Evolutionary conservation across 2,797 vertebrate genomes (phyloP), one percentile per base, ranked within the genome.

Genomic region (Pipistrellus kuhlii): DNA sequence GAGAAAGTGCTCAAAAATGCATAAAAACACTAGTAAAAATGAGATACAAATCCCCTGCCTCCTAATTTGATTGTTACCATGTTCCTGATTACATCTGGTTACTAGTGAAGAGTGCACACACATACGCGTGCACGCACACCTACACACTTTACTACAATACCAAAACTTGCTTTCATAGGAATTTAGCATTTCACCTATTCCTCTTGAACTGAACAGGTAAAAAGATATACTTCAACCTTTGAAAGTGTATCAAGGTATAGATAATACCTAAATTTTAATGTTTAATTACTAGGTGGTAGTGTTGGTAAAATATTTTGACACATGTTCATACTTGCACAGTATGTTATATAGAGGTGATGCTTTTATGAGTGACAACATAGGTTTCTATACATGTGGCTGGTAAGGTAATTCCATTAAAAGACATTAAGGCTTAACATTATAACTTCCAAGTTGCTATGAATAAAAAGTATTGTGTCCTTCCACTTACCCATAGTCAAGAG

Each of bases 151-250:
- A 59, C 25, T 88, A 86, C 92, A 30, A 35, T 62, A 90, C 6
- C 17, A 84, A 80, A 85, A 21, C 18, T 25, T 12, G 35, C n/a
- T 93, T 95, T 86, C 17, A 46, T 7, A 51, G 15, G 5, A 93
- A 18, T 38, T 91, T 57, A 87, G 41, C 9, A 90, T 77, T 66
- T 85, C 82, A 35, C 27, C 41, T 85, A 90, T 73, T 71, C 85
- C 73, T 27, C n/a, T 41, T 88, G 27, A 64, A 57, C 17, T 72
- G 32, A 68, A 4, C 15, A 10, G 9, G 13, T 35, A 78, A 15
- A 93, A 13, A 84, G 30, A 38, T 44, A 41, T 21, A 25, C 44
- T 88, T 69, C 41, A 88, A 7, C 14, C 6, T 93, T 86, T 68
- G n/a, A 59, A 75, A 53, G 7, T 51, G 14, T 66, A 81, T 8